Percentiles rank a stretch among this genome's conserved stretches.
Evolutionary conservation across 2,113 vertebrate genomes (phyloP).

Genomic region (Diglossa brunneiventris): DNA sequence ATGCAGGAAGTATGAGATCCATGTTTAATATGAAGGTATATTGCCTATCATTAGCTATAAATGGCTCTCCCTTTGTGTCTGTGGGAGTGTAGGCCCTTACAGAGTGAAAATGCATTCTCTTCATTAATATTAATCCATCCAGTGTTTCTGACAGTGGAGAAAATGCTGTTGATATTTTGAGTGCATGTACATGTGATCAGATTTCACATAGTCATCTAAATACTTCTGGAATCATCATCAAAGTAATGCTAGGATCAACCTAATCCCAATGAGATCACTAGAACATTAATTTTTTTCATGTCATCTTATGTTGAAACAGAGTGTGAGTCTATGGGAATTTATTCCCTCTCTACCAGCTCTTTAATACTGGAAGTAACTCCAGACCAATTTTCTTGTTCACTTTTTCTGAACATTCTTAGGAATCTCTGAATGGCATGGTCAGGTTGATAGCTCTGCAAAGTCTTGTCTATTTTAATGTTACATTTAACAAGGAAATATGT

Average conservation of each 20-base stretch:
- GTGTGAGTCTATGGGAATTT: neutral
- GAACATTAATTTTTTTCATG: neutral
- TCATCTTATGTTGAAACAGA: neutral
- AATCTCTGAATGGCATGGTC: neutral
- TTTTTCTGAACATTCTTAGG: neutral
- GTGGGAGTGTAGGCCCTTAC: neutral
- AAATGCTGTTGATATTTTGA: neutral
- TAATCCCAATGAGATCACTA: neutral
- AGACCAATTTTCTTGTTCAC: neutral
- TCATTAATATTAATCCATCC: neutral
- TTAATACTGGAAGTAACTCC: neutral
- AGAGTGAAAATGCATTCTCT: neutral
- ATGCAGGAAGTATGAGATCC: neutral
- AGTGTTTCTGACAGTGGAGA: neutral
- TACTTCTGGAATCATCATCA: neutral
- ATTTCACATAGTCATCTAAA: neutral
- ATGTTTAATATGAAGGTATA: neutral
- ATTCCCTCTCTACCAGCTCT: neutral
- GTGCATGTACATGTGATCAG: neutral
- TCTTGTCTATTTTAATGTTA: neutral
- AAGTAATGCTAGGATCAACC: neutral
- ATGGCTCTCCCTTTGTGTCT: neutral
- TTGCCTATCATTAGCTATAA: neutral
- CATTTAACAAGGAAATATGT: neutral
- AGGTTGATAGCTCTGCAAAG: neutral